These are phyloP conservation scores for Telmatochromis sp. DNA, from an alignment of 2,113 vertebrate species.

Conservation along the genomic window DNA sequence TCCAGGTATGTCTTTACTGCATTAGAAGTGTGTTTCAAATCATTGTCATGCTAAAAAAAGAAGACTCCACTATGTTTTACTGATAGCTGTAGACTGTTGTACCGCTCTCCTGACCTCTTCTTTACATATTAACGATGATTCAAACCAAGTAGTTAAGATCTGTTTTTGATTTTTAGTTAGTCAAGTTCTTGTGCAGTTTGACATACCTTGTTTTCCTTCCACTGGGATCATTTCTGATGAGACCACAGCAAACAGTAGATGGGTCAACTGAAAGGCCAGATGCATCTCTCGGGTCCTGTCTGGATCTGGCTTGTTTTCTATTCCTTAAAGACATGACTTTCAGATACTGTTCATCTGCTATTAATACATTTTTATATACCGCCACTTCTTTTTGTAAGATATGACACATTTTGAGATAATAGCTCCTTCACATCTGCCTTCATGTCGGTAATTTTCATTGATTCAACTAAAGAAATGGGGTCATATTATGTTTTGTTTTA, in stretches of 20 bases:
- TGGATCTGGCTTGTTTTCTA: not conserved
- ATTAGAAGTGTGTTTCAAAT: not conserved
- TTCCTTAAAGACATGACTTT: not conserved
- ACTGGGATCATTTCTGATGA: not conserved
- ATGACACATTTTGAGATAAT: not conserved
- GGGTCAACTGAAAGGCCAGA: not conserved
- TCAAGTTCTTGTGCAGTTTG: not conserved
- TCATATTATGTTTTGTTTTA: not conserved
- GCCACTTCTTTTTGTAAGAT: not conserved
- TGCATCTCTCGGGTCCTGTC: not conserved
- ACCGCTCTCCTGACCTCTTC: not conserved
- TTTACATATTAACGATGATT: not conserved
- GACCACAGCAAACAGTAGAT: not conserved
- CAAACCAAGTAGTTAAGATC: not conserved
- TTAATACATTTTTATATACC: not conserved
- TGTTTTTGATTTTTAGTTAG: not conserved
- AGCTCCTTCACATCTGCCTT: not conserved
- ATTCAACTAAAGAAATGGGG: not conserved
- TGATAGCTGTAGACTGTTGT: not conserved
- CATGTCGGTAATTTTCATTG: not conserved
- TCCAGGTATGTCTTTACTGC: not conserved
- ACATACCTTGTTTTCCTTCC: not conserved
- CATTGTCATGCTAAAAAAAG: not conserved
- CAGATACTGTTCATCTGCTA: not conserved
- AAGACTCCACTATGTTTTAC: not conserved